Base-by-base conservation (phyloP, 1,140 invertebrate genomes). In the Aphelinus certus region DNA sequence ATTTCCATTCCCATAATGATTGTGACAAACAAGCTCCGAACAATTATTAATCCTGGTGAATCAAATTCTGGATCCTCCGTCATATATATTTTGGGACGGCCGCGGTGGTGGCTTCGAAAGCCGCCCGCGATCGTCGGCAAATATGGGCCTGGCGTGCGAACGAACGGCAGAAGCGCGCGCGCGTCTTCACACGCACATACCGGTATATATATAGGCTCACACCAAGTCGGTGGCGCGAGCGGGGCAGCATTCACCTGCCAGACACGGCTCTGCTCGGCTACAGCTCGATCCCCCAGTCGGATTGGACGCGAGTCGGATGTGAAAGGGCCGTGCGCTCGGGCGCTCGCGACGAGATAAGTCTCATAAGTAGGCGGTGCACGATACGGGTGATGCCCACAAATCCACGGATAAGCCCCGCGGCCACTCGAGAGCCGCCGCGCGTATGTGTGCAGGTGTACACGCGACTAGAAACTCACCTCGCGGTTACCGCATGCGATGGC, bases 351-450 rank as follows among this genome's bases (percentile, higher is more conserved):
- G 79, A 78, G 81, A 83, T 84, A 82, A 81, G 81, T 81, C 81
- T 82, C 81, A 84, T 84, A 82, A 85, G 84, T 83, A 85, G 81
- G 84, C 84, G 79, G 80, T 78, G 82, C 83, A 83, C 83, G 83
- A 81, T 83, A 82, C 75, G 76, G 76, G 78, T 80, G 80, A 80
- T 83, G 77, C 80, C 77, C 81, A 82, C 83, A 83, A 84, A 83
- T 83, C 82, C 81, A 75, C 66, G 80, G 76, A 65, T 76, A 76
- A 67, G 67, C 71, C 57, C 57, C 63, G 26, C 47, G 49, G 43
- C 63, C 64, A 53, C 60, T 55, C 51, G 51, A 26, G 26, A 26
- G 26, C 26, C 26, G 26, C 26, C 42, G 56, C 9, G 9, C 4
- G 58, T 48, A 9, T 64, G 10, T 48, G 10, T 46, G 47, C 45